Evolutionary conservation across 2,888 invertebrate genomes (phyloP).

Genomic region (Trachelus iudaicus): DNA sequence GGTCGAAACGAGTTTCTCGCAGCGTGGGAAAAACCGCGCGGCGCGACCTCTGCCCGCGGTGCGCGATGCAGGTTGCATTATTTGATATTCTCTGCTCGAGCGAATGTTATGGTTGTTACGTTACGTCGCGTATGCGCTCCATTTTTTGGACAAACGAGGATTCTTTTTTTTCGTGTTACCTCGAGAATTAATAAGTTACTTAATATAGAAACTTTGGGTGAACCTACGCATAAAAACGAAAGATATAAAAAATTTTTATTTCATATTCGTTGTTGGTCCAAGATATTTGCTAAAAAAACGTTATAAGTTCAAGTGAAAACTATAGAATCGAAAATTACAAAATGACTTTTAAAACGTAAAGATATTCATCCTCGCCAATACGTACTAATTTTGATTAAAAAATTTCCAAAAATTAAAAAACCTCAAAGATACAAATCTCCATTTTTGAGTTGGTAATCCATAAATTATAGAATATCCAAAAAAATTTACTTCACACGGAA

Average conservation of each 20-base stretch:
- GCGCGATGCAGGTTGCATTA: slow-evolving; percentile 40
- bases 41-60: slow-evolving; percentile 20
- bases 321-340: not conserved
- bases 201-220: not conserved
- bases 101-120: slow-evolving; percentile 7
- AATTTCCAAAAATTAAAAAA: not conserved
- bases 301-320: not conserved
- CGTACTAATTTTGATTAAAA: not conserved
- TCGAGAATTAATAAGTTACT: not conserved
- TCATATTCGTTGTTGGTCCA: too few species aligned
- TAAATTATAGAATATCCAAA: not conserved
- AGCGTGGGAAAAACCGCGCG: slow-evolving; percentile 39
- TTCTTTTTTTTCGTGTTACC: not conserved
- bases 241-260: not conserved
- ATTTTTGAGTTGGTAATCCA: not conserved
- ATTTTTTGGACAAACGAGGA: not conserved
- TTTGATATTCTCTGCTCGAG: slow-evolving; percentile 39
- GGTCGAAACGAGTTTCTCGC: slow-evolving; percentile 44
- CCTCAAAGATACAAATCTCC: not conserved
- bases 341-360: not conserved
- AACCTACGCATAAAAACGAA: not conserved
- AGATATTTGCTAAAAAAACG: too few species aligned
- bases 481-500: not conserved
- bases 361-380: not conserved
- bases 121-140: not conserved